Conservation (phyloP, 2,797 vertebrate species). For the Oryzias sinensis region DNA sequence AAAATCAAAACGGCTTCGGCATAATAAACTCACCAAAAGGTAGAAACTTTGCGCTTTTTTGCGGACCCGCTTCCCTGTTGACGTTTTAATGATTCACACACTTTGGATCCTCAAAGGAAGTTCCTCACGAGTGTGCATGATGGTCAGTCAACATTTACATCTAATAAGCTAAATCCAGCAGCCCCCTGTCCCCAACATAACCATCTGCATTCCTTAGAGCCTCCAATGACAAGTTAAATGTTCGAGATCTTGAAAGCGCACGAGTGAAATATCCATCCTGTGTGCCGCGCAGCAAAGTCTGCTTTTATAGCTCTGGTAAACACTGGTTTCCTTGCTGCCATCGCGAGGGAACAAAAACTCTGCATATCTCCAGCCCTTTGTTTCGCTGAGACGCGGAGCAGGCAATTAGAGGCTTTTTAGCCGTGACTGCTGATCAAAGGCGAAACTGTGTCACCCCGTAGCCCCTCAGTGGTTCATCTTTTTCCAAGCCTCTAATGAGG, state of each 20-base stretch:
- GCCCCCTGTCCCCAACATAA: too few relatives aligned
- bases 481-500: constrained; percentile 55
- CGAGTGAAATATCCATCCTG: too few relatives aligned
- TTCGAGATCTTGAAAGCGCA: too few relatives aligned
- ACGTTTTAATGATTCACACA: too few relatives aligned
- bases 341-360: not conserved
- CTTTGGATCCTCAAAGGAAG: not conserved
- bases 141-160: too few relatives aligned
- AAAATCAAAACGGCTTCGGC: constrained; percentile 11
- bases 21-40: constrained; percentile 11
- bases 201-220: too few relatives aligned
- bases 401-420: constrained; percentile 49
- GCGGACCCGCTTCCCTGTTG: not conserved
- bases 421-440: constrained; percentile 37
- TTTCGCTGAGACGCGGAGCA: constrained; percentile 15
- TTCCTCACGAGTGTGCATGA: not conserved
- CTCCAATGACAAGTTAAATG: too few relatives aligned
- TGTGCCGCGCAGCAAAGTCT: too few relatives aligned
- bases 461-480: constrained; percentile 25
- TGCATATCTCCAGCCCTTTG: constrained; percentile 1
- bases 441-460: constrained; percentile 29
- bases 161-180: too few relatives aligned
- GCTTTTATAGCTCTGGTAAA: not conserved
- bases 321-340: not conserved
- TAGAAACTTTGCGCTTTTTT: not conserved